Evolutionary conservation across 2,888 invertebrate species (phyloP), one percentile per base, ranked within the genome.

Genomic region (Meteorus cinctellus): DNA sequence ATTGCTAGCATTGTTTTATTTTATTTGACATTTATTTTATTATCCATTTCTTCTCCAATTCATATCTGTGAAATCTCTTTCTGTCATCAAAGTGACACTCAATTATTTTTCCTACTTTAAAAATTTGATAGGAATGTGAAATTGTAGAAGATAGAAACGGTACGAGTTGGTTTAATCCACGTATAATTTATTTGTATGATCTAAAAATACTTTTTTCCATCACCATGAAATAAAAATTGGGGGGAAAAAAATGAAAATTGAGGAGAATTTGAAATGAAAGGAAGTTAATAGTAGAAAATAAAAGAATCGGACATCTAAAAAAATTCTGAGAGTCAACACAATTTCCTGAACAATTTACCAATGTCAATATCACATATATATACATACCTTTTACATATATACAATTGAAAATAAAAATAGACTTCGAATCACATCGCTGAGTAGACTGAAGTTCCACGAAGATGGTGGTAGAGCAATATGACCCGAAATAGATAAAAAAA

Each of bases 271-370:
- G 12, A 41, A 41, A 2, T 34, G 34, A 34, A 34, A 45, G 45
- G 8, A 45, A 45, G 3, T 4, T 1, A 45, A n/a, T n/a, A n/a
- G n/a, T n/a, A n/a, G n/a, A 45, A 14, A 45, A 16, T 45, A 16
- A 45, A 45, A 4, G 12, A 45, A 45, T 4, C 8, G 34, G 34
- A 34, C 34, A 34, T 34, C 4, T 34, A n/a, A 48, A 48, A 48
- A 48, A 48, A 48, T 48, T 48, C n/a, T 14, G n/a, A 48, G 48
- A 48, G 48, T 48, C 48, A 48, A 48, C 48, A 48, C 48, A 48
- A 55, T 55, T 55, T 55, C 55, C 4, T 19, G 19, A 19, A n/a
- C 19, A 19, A n/a, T 55, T 55, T 19, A 55, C 55, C 19, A 19
- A 19, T 1, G 19, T 55, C 55, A 55, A 55, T 55, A 19, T 19